Evolutionary conservation across 2,888 invertebrate genomes (phyloP).

Genomic region (Chromoteleia sp.): DNA sequence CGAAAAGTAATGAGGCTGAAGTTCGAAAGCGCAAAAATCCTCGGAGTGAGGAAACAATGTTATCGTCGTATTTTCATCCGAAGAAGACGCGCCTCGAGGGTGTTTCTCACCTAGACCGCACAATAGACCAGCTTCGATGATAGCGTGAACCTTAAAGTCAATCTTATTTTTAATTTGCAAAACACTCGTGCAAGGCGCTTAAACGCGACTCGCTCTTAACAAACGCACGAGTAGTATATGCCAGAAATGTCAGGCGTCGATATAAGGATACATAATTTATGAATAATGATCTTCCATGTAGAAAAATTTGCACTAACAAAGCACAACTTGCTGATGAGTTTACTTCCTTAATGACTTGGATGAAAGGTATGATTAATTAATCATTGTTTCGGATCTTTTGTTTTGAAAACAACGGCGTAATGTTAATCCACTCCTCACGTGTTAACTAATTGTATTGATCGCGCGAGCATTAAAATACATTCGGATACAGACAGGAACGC

Average conservation of each 20-base stretch:
- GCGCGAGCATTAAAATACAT: not conserved
- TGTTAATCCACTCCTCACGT: slow-evolving; percentile 3
- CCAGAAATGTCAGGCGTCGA: slow-evolving; percentile 47
- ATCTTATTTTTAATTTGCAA: slow-evolving; percentile 28
- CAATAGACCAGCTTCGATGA: slow-evolving; percentile 59
- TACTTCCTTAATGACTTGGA: slow-evolving; percentile 36
- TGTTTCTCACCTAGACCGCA: slow-evolving; percentile 74
- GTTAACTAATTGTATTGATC: slow-evolving; percentile 13
- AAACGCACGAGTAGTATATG: slow-evolving; percentile 5
- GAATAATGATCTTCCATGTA: slow-evolving; percentile 21
- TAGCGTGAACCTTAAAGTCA: slow-evolving; percentile 46
- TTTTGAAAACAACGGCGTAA: not conserved
- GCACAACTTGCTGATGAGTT: slow-evolving; percentile 38
- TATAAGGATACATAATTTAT: slow-evolving; percentile 34
- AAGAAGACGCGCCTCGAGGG: slow-evolving; percentile 69
- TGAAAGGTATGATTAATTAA: slow-evolving; percentile 40
- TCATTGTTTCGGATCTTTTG: slow-evolving; percentile 13
- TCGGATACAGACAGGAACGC: not conserved
- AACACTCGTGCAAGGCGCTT: not conserved
- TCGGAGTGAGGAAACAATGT: slow-evolving; percentile 79
- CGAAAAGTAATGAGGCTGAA: slow-evolving; percentile 71
- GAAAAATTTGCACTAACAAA: slow-evolving; percentile 35
- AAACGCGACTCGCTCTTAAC: not conserved
- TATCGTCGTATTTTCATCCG: slow-evolving; percentile 78
- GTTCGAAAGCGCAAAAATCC: slow-evolving; percentile 74